Evolutionary conservation across 2,888 invertebrate species (phyloP), one percentile per base, ranked within the genome.

Genomic region (Eupithecia vulgata): DNA sequence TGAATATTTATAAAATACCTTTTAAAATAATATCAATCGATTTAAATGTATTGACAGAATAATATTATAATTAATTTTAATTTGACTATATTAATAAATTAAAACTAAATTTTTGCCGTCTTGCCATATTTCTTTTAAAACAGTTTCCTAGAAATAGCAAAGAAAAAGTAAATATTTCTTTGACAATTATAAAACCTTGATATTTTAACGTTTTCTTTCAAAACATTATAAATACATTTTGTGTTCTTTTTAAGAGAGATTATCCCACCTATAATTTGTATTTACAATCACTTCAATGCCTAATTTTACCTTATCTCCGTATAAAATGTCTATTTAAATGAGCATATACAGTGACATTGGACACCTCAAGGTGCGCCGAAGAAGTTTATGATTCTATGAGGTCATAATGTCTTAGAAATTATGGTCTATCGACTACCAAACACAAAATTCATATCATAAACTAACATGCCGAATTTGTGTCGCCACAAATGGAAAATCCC

Each of bases 381-480:
- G 85, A 89, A 87, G 78, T 93, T 93, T 93, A 91, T 90, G 89
- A 85, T 80, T 75, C 75, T 82, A 80, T 79, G 80, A 79, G 81
- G 79, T 84, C 86, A 91, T 94, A 94, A 93, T 93, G 78, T 86
- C 76, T 81, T 83, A 80, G 81, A 82, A 92, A 82, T 90, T 91
- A 92, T 89, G 81, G 83, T 77, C 85, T 75, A 82, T 78, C 78
- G 84, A 84, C 81, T 82, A 81, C 81, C 79, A 84, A 85, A 88
- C 82, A 86, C 83, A 76, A 87, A 87, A 90, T 83, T 88, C 84
- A 86, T 85, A 82, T 87, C 87, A 89, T 94, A 92, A 93, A 92
- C 82, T 88, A 90, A 86, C 76, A 77, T 68, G 83, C 85, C 87
- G 87, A 87, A 90, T 91, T 88, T 87, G 86, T 87, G 89, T 90